Conservation (phyloP, 2,797 vertebrate species). For the Cyclura pinguis region DNA sequence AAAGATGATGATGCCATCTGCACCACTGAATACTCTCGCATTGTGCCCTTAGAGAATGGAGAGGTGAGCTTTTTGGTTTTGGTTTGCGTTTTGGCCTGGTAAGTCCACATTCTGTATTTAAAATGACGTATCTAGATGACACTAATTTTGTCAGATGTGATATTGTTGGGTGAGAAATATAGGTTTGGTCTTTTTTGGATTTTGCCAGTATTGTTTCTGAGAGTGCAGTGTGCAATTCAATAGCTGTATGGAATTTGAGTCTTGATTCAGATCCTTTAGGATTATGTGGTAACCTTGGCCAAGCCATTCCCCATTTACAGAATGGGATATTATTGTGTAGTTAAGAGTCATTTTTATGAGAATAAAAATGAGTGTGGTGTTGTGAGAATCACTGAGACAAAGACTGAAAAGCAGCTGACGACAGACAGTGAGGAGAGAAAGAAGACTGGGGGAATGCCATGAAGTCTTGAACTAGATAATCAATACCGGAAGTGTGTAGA, state of each 20-base stretch:
- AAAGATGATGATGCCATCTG: slow-evolving; percentile 88
- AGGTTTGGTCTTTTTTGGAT: not conserved
- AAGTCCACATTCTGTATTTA: not conserved
- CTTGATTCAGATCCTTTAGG: not conserved
- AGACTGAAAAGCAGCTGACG: not conserved
- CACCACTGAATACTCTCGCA: slow-evolving; percentile 92
- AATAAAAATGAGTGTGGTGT: not conserved
- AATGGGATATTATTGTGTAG: too few species aligned
- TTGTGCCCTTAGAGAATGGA: slow-evolving; percentile 95
- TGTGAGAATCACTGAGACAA: not conserved
- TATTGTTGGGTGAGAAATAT: not conserved
- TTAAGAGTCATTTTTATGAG: too few species aligned
- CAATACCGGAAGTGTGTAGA: not conserved
- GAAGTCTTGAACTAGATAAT: too few species aligned
- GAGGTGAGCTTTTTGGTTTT: slow-evolving; percentile 82
- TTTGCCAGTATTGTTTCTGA: not conserved
- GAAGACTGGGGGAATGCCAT: not conserved
- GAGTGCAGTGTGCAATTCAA: not conserved
- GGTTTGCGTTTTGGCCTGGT: not conserved
- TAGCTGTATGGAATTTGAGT: not conserved
- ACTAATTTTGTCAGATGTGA: not conserved
- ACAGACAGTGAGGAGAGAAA: not conserved
- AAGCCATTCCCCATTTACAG: not conserved
- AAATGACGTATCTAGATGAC: not conserved
- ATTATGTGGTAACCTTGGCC: not conserved